Base-by-base conservation (phyloP, 2,888 invertebrate genomes). In the Chromoteleia sp. region DNA sequence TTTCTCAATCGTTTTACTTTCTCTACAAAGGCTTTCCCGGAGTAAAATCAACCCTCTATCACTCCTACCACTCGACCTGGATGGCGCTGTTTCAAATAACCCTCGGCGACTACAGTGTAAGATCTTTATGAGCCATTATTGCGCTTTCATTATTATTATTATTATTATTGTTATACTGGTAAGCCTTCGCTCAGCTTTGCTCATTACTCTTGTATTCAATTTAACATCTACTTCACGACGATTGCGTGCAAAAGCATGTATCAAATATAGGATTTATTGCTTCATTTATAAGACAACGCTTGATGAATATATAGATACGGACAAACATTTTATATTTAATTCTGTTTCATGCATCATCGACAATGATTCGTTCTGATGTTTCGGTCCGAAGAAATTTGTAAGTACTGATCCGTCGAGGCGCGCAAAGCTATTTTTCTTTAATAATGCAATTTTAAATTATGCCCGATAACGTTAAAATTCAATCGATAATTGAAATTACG, bases 21-120 rank as follows among this genome's bases (percentile, higher is more conserved):
- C 94, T 99, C 7, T 99, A 98, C 92, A 98, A 97, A 93, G 95
- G 97, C 17, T 96, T 96, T 88, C 96, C 97, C 0, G 96, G 96
- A 85, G 95, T 96, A 33, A 95, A 96, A 88, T 94, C 94, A 2
- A 96, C 97, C 0, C 93, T 97, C 85, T 98, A 96, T 89, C 95
- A 95, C 80, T 96, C 96, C 39, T 97, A 98, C 88, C 94, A 96
- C 0, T 96, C 96, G 85, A 99, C 99, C 0, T 98, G 99, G 96
- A 98, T 99, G 97, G 98, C 98, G 0, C 92, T 99, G 54, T 98
- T 99, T 92, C 98, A 99, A 92, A 99, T 99, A 87, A 99, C 99
- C 2, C 93, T 99, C 56, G 99, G 99, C 74, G 98, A 98, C 92
- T 99, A 99, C 91, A 98, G 97, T 93, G 99, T 99, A 93, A 94